Evolutionary conservation across 2,797 vertebrate species (phyloP), one percentile per base, ranked within the genome.

Genomic region (Esox lucius): DNA sequence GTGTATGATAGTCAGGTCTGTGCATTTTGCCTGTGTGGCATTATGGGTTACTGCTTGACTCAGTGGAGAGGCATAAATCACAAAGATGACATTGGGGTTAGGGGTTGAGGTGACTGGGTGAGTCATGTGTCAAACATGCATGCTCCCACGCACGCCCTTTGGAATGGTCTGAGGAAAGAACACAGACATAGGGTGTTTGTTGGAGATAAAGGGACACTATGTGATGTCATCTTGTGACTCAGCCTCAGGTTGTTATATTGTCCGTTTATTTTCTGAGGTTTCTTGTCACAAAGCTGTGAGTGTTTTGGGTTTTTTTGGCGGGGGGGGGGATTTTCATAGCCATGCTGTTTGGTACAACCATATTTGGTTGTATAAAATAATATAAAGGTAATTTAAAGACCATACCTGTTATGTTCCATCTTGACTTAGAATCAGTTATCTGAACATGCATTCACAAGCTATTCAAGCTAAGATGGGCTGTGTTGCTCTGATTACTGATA

Each of bases 171-270:
- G 24, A 71, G 28, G 9, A 16, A 33, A 39, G 13, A 61, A 24
- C 16, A 61, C 53, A 19, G 31, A n/a, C 35, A 59, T n/a, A 59
- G 53, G 33, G 53, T 11, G 16, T 19, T 56, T 28, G 42, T 71
- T 56, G 17, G 17, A 71, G 28, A 33, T 28, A 19, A 26, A 51
- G 56, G 9, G 22, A 71, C 15, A 26, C 28, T 5, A 24, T 59
- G 53, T 59, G 33, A 42, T 33, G 70, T 39, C 53, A 39, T 59
- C 26, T 22, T 71, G 70, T 71, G 70, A 71, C 6, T 33, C 33
- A 39, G 19, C 3, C 17, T 33, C 28, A 22, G 42, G 12, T 46
- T 46, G 42, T 33, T 22, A 39, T 39, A 39, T 39, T 39, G 35
- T 33, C 33, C 5, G 51, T 59, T 53, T 22, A 5, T 33, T 22